Conservation (phyloP, 2,113 vertebrate species). For the Mesitornis unicolor region DNA sequence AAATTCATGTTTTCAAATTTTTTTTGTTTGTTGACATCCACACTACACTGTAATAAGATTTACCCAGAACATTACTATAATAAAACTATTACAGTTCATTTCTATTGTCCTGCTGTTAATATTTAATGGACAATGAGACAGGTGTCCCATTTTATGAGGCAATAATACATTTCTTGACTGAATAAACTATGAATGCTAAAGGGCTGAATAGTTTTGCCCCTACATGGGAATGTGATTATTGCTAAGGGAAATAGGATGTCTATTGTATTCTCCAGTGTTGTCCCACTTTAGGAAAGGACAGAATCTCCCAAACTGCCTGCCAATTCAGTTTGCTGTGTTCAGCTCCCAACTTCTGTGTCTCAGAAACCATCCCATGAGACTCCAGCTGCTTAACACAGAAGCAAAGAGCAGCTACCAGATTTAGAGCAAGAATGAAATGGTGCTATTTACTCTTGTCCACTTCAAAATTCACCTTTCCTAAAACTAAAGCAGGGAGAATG, state of each 20-base stretch:
- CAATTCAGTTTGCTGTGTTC: neutral
- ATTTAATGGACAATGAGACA: conserved; percentile 57
- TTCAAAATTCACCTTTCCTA: neutral
- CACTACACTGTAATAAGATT: neutral
- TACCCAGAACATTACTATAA: neutral
- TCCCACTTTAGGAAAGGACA: neutral
- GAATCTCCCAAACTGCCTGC: neutral
- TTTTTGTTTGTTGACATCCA: neutral
- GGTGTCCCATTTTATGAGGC: conserved; percentile 48
- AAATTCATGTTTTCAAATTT: neutral
- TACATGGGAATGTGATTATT: neutral
- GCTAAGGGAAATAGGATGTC: neutral
- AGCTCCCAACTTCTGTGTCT: neutral
- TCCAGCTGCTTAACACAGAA: neutral
- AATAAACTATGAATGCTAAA: neutral
- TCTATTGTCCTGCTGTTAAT: conserved; percentile 44
- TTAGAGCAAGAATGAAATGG: rapidly evolving
- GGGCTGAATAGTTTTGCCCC: neutral
- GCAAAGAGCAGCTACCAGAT: neutral
- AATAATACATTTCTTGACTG: neutral
- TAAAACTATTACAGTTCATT: conserved; percentile 5
- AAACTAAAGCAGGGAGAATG: neutral
- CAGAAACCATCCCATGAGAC: neutral
- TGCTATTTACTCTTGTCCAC: neutral
- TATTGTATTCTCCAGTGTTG: neutral